Evolutionary conservation across 2,113 vertebrate species (phyloP), one percentile per base, ranked within the genome.

Genomic region (Piaya cayana): DNA sequence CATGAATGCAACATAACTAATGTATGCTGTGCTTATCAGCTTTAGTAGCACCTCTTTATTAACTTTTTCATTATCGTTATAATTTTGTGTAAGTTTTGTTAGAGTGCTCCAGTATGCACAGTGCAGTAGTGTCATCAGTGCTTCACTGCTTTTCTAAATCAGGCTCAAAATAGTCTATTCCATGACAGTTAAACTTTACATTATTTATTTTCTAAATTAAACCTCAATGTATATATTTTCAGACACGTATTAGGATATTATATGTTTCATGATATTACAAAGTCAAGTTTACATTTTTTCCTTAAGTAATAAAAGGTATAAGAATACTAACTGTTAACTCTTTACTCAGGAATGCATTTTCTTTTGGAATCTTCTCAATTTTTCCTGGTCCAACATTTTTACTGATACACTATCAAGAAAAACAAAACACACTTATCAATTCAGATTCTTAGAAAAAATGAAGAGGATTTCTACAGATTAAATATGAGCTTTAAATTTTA

Each of bases 321-420:
- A 52, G 45, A 81, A 9, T 93, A 98, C 98, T 71, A 83, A 99
- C 99, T 42, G 97, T 98, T 76, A 99, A 90, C 8, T 99, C 98
- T 92, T 97, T 95, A 47, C 49, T 96, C 34, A 99, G 96, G 87
- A 98, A 98, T 69, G 98, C 98, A 23, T 98, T 97, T 96, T 98
- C 98, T 95, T 88, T 97, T 32, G 98, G 97, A 86, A 97, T 60
- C 63, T 97, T 98, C 92, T 97, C 95, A 69, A 96, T 97, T 96
- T 98, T 98, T 84, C 98, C 99, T 58, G 98, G 97, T 86, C 99
- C 99, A 21, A 98, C 93, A 20, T 77, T 95, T 81, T 85, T 96
- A 75, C 99, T 97, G 96, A 99, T 97, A 53, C 97, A 91, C 99
- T 99, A 92, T 34, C 25, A 74, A 72, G 93, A 62, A 76, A 89